Evolutionary conservation across 2,113 vertebrate species (phyloP).

Genomic region (Cheilinus undulatus): DNA sequence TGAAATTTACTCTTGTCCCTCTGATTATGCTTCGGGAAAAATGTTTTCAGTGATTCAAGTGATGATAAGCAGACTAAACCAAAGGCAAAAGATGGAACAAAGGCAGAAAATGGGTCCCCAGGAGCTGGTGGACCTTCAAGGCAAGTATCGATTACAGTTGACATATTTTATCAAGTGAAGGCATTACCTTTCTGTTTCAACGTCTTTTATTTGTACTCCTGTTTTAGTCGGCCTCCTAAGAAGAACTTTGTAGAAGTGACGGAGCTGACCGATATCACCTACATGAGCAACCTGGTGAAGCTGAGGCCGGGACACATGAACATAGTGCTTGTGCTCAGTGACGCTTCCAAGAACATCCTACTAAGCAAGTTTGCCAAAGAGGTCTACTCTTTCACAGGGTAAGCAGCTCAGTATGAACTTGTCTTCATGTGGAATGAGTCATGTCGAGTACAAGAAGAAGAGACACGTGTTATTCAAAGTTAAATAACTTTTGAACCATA

Average conservation of each 20-base stretch:
- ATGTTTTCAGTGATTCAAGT: constrained; percentile 87
- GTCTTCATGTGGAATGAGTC: background rate
- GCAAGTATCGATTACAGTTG: constrained; percentile 45
- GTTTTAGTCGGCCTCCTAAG: constrained; percentile 87
- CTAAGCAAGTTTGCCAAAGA: constrained; percentile 98
- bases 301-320: constrained; percentile 96
- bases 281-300: constrained; percentile 94
- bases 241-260: constrained; percentile 98
- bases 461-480: too few relatives aligned
- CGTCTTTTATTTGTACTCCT: background rate
- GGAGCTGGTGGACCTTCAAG: constrained; percentile 74
- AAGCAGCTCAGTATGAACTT: constrained; percentile 47
- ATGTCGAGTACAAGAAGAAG: too few relatives aligned
- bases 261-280: constrained; percentile 94
- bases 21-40: background rate
- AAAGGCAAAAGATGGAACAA: constrained; percentile 83
- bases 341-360: constrained; percentile 90
- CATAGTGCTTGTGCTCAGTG: constrained; percentile 95
- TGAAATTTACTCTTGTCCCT: background rate
- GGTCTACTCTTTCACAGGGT: constrained; percentile 97
- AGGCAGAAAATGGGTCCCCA: constrained; percentile 83
- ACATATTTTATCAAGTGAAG: background rate
- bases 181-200: background rate
- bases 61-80: constrained; percentile 87
- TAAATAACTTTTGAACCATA: too few relatives aligned